phyloP scores from a whole-genome alignment of 2,113 vertebrate genomes.

The Xyrauchen texanus region DNA sequence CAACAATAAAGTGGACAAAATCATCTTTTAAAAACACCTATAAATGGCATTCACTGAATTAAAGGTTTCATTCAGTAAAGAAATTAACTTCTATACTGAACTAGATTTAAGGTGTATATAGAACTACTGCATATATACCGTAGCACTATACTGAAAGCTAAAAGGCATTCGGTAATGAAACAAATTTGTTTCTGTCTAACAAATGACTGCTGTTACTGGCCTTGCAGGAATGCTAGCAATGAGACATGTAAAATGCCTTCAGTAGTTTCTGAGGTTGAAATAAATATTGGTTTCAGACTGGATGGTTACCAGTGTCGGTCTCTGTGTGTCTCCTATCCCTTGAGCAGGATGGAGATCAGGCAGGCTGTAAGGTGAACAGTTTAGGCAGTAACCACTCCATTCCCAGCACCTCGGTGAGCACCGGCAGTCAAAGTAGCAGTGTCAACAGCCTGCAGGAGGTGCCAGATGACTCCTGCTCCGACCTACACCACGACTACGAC shows the following conservation, averaged over 20 bases:
- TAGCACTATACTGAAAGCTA: no score
- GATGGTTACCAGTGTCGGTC: not conserved
- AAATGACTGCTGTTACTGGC: not conserved
- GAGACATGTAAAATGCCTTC: no score
- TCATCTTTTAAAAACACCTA: no score
- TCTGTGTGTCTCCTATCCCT: not conserved
- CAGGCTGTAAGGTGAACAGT: conserved; percentile 92
- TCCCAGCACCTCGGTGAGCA: conserved; percentile 94
- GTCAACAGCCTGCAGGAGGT: conserved; percentile 97
- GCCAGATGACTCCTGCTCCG: conserved; percentile 89
- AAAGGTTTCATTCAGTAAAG: no score
- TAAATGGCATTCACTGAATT: no score
- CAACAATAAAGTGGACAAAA: no score
- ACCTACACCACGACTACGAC: conserved; percentile 84
- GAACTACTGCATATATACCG: no score
- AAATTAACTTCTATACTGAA: no score
- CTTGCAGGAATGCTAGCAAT: not conserved
- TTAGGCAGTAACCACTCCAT: conserved; percentile 97
- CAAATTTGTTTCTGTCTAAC: not conserved
- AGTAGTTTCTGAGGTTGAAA: no score
- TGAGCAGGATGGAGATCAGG: conserved; percentile 88
- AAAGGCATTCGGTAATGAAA: no score
- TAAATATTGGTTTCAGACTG: not conserved
- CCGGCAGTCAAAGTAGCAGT: conserved; percentile 95
- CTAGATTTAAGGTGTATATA: no score